These are phyloP conservation scores for Cryptocephalus primarius DNA, from an alignment of 2,888 invertebrate species.

Conservation along the genomic window DNA sequence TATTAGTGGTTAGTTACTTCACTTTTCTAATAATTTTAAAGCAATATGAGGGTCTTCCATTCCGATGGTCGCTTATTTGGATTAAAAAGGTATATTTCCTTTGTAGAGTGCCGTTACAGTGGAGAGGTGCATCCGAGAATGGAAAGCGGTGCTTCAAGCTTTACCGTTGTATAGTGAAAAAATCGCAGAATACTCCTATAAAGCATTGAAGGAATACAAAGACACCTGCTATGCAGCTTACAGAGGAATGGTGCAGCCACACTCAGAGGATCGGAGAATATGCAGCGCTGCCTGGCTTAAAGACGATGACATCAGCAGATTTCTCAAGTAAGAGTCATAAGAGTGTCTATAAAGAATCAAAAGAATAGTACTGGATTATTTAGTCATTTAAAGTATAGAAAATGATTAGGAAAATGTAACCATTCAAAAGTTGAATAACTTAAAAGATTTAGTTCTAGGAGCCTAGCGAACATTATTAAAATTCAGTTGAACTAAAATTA, in stretches of 20 bases:
- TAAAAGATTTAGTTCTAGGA: no score
- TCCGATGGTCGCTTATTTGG: background rate
- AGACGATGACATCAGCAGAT: constrained; percentile 89
- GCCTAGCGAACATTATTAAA: no score
- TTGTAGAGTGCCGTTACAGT: constrained; percentile 61
- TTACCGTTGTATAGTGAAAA: constrained; percentile 66
- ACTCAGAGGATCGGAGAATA: constrained; percentile 65
- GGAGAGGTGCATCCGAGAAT: constrained; percentile 54
- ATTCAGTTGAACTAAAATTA: no score
- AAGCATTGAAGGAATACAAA: constrained; percentile 58
- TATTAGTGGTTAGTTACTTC: constrained; percentile 44
- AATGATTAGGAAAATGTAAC: no score
- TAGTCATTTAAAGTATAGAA: no score
- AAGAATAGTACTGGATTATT: no score
- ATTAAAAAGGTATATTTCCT: constrained; percentile 11
- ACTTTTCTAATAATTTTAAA: no score
- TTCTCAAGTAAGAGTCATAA: constrained; percentile 57
- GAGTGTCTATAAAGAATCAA: background rate
- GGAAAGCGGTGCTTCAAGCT: constrained; percentile 55
- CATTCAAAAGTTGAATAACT: no score
- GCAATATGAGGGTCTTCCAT: background rate
- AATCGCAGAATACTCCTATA: constrained; percentile 60
- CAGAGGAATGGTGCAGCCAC: constrained; percentile 64
- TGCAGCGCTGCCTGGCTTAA: constrained; percentile 84
- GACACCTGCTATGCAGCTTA: constrained; percentile 67